Conservation (phyloP, 2,797 vertebrate species). For the Girardinus metallicus region DNA sequence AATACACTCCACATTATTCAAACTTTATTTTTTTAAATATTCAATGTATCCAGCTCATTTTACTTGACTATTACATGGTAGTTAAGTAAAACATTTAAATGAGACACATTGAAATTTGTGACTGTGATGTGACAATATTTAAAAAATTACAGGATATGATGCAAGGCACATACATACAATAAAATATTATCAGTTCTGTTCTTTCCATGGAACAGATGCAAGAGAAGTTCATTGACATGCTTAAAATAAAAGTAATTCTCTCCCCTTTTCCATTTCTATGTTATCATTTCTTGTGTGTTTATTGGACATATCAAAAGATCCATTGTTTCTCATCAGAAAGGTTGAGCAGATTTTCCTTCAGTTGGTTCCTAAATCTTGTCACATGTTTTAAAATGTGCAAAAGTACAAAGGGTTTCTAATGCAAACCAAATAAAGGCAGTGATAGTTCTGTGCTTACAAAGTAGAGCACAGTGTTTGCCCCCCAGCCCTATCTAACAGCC, state of each 20-base stretch:
- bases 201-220: slow-evolving; percentile 30
- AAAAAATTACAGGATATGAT: neutral
- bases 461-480: neutral
- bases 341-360: slow-evolving; percentile 33
- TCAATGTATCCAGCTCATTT: neutral
- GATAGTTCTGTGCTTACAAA: slow-evolving; percentile 30
- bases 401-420: slow-evolving; percentile 28
- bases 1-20: neutral
- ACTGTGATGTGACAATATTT: neutral
- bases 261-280: slow-evolving; percentile 51
- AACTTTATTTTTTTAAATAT: neutral
- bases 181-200: slow-evolving; percentile 22
- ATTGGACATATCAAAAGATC: slow-evolving; percentile 49
- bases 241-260: slow-evolving; percentile 50
- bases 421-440: slow-evolving; percentile 24
- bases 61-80: neutral
- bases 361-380: slow-evolving; percentile 42
- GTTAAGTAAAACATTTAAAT: neutral
- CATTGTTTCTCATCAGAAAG: slow-evolving; percentile 48
- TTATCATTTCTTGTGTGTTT: slow-evolving; percentile 45
- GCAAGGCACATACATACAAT: slow-evolving; percentile 17
- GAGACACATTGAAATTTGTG: neutral
- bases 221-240: slow-evolving; percentile 51
- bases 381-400: slow-evolving; percentile 16
- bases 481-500: neutral